Evolutionary conservation across 2,797 vertebrate species (phyloP), one percentile per base, ranked within the genome.

Genomic region (Percopsis omiscomaycus): DNA sequence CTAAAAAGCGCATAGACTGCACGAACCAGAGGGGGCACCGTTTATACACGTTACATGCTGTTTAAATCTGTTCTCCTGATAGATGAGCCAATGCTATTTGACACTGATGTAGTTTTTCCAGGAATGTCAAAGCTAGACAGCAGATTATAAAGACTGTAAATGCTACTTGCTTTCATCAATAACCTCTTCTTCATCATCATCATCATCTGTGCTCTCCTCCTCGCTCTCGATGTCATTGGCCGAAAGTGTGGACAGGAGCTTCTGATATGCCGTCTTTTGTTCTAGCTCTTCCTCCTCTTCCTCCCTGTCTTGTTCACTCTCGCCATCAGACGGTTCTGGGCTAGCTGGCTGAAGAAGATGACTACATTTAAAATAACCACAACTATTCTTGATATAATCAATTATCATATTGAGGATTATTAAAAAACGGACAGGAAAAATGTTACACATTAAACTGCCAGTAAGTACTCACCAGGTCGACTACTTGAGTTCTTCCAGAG

Each of bases 221-320:
- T 93, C 90, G 0, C 88, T 90, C 2, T 89, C 73, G 4, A 66
- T 88, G 0, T 91, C 83, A 50, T 85, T 66, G 2, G 85, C 70
- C 0, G 77, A 75, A 60, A 98, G 86, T 0, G 94, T 95, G 58
- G 94, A 94, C 28, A 98, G 91, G 15, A 99, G 92, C 66, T 91
- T 94, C 74, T 95, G 93, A 76, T 97, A 99, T 1, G 94, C 93
- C 22, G 94, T 94, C 62, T 91, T 68, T 9, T 92, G 90, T 42
- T 95, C 92, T 49, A 84, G 84, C 51, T 95, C 95, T 0, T 90
- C 92, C 49, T 95, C 94, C 22, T 90, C 86, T 28, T 94, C 92
- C 12, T 94, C 94, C 0, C 5, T 1, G 30, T 32, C 30, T 32
- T 87, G 89, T 54, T 94, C 93, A 0, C 81, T 91, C 55, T 94